Base-by-base conservation (phyloP, 2,888 invertebrate species). In the Philhelius pedissequus region DNA sequence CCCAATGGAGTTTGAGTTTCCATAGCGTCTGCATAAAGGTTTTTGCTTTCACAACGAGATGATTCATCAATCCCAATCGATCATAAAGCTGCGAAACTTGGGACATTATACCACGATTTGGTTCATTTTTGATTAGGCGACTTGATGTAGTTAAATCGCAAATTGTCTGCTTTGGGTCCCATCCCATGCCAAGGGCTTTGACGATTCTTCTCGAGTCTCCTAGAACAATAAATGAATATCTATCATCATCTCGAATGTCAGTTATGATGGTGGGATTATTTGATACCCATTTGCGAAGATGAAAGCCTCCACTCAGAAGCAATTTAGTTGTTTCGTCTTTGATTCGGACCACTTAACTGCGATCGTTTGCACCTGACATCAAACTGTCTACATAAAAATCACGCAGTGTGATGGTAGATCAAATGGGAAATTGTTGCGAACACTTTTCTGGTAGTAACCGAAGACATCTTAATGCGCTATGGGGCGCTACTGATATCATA, bases 371-470 rank as follows among this genome's bases (percentile, higher is more conserved):
- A n/a, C 86, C 86, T 4, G 73, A 77, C 50, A 81, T 56, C 40
- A 86, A 48, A 43, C 74, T 80, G 9, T 76, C 84, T 7, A 86
- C 77, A 25, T 74, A 74, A 13, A 74, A 74, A 9, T 64, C 74
- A 27, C 54, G 64, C n/a, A 64, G 18, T n/a, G 56, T 74, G 0
- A 56, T 3, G 15, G 18, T 11, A 13, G 64, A 52, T 11, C 74
- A 54, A 38, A 45, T 4, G 0, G 74, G 64, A 64, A 74, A 66
- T 4, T 58, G 58, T 22, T 58, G 30, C 3, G 35, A 9, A 38
- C 58, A 20, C 22, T 58, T 22, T 58, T 74, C 58, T 27, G 74
- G 74, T 2, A 80, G 40, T n/a, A n/a, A n/a, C n/a, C n/a, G n/a
- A n/a, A n/a, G n/a, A n/a, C n/a, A n/a, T n/a, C n/a, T n/a, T n/a